phyloP scores from a whole-genome alignment of 2,888 invertebrate species.

The Phyto melanocephala region DNA sequence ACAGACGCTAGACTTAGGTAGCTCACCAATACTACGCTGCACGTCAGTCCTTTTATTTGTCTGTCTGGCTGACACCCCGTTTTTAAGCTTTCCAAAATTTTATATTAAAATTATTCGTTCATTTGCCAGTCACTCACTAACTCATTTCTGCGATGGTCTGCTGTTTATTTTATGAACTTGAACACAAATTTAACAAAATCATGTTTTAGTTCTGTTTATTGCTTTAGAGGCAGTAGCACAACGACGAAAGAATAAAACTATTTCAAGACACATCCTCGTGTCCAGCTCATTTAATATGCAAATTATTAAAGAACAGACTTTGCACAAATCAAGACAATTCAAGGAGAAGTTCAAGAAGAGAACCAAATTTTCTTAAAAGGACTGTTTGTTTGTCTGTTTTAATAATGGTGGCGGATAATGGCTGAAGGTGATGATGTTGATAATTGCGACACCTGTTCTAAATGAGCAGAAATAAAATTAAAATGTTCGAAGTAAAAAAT shows the following conservation, averaged over 20 bases:
- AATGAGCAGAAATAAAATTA: constrained; percentile 34
- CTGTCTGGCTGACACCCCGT: constrained; percentile 10
- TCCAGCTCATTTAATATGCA: constrained; percentile 65
- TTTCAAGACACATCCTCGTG: constrained; percentile 46
- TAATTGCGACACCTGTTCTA: constrained; percentile 43
- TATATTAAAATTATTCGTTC: constrained; percentile 43
- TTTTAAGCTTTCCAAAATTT: constrained; percentile 44
- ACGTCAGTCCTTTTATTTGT: not conserved
- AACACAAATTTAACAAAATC: constrained; percentile 32
- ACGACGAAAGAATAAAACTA: constrained; percentile 22
- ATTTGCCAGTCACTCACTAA: not conserved
- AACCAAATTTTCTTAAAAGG: not conserved
- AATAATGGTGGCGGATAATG: too few relatives aligned
- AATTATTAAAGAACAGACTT: constrained; percentile 57
- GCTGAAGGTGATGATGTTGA: constrained; percentile 6
- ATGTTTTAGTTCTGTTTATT: constrained; percentile 24
- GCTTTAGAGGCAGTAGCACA: not conserved
- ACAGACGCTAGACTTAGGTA: constrained; percentile 3
- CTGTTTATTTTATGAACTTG: constrained; percentile 56
- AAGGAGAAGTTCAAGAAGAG: not conserved
- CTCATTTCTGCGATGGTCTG: constrained; percentile 7
- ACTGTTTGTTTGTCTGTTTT: too few relatives aligned
- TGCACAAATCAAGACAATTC: constrained; percentile 15
- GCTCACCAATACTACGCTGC: not conserved
- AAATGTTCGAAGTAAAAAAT: constrained; percentile 30